Base-by-base conservation (phyloP, 2,113 vertebrate species). In the Tenebrosternarchus preto region DNA sequence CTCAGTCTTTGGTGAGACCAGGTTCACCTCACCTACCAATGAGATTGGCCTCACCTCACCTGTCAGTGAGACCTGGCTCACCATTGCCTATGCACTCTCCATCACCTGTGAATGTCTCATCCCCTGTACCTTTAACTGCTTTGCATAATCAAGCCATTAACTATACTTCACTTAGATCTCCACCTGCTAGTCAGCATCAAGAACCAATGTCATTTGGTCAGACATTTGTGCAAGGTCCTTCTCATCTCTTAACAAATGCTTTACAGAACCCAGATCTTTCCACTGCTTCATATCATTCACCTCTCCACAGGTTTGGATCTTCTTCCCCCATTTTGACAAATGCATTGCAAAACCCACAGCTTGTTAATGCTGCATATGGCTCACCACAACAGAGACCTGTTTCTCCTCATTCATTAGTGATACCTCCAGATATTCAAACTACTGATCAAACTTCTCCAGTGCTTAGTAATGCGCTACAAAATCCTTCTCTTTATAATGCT, bases 161-260 rank as follows among this genome's bases (percentile, higher is more conserved):
- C 61, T 78, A 59, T 6, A 8, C 59, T 9, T 86, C 87, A 73
- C 3, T 71, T 64, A 17, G 53, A 82, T 85, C 24, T 55, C 80
- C 74, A 69, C 71, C 50, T 81, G 80, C 50, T 55, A 29, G 20
- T 69, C 69, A 61, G 80, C 74, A 86, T 77, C 90, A 91, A 20
- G 75, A 57, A 36, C 77, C 91, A 25, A 75, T 50, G 27, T 87
- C 92, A 22, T 88, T 92, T 86, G 78, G 83, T 77, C 88, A 90
- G 24, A 84, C 83, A 78, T 88, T 84, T 77, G 88, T 88, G 4
- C 89, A 88, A 80, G 86, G 80, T 2, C 83, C 89, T 67, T 82
- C 90, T 24, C 84, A 87, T 63, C 84, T 92, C 78, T 80, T 90
- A 72, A 84, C 87, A 80, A 90, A 91, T 89, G 88, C 88, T 27